phyloP scores from a whole-genome alignment of 2,888 invertebrate species.

The Plagodis dolabraria region DNA sequence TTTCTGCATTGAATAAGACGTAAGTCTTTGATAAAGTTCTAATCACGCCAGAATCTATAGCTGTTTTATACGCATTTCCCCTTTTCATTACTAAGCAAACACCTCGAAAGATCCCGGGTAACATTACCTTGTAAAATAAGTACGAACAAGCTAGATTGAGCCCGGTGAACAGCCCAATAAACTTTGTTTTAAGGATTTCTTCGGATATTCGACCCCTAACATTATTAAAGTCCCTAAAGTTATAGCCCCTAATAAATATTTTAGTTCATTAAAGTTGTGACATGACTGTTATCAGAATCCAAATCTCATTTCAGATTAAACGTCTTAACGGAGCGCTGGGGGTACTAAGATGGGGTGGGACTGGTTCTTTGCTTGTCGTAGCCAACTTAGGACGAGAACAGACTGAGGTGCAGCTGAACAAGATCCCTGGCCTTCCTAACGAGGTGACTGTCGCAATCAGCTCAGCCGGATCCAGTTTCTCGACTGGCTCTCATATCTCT shows the following conservation, averaged over 20 bases:
- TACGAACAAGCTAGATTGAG: slow-evolving; percentile 21
- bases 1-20: too few species aligned
- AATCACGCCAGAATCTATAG: slow-evolving; percentile 4
- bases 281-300: slow-evolving; percentile 27
- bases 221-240: slow-evolving; percentile 35
- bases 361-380: slow-evolving; percentile 66
- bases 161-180: slow-evolving; percentile 27
- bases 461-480: slow-evolving; percentile 62
- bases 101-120: slow-evolving; percentile 22
- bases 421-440: slow-evolving; percentile 66
- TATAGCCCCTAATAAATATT: slow-evolving; percentile 35
- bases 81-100: slow-evolving; percentile 24
- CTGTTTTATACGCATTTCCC: slow-evolving; percentile 5
- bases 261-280: slow-evolving; percentile 30
- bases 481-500: slow-evolving; percentile 59
- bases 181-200: slow-evolving; percentile 32
- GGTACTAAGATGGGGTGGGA: slow-evolving; percentile 70
- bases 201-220: slow-evolving; percentile 31
- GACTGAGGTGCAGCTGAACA: slow-evolving; percentile 75
- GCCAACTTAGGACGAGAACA: slow-evolving; percentile 75
- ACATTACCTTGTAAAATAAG: slow-evolving; percentile 33
- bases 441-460: slow-evolving; percentile 70
- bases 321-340: slow-evolving; percentile 79
- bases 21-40: slow-evolving; percentile 16
- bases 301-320: slow-evolving; percentile 72